Percentiles rank a stretch among this genome's conserved stretches.
Conservation (phyloP, 2,113 vertebrate genomes). For the Bathybates hornii region DNA sequence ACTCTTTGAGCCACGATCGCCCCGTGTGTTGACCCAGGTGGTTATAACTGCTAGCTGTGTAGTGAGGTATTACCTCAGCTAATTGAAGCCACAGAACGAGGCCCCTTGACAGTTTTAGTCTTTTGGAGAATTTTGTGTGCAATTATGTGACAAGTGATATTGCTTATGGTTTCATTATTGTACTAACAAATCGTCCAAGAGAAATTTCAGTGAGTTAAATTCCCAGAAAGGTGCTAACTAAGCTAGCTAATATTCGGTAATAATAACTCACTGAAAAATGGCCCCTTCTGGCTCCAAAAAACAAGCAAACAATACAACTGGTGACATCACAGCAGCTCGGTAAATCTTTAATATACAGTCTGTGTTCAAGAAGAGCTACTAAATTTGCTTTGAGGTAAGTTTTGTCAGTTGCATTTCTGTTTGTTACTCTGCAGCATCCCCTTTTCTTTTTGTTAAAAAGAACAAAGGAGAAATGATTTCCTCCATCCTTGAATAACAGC, state of each 20-base stretch:
- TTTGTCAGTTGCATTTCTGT: background rate
- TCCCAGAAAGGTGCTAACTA: background rate
- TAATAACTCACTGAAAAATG: background rate
- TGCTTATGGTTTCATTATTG: background rate
- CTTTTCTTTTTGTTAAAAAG: background rate
- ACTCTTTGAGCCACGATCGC: background rate
- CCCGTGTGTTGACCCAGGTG: background rate
- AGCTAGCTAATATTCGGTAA: background rate
- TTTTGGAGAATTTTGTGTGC: background rate
- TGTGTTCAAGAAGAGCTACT: background rate
- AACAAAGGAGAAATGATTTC: background rate
- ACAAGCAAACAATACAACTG: background rate
- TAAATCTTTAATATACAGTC: background rate
- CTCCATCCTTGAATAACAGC: background rate
- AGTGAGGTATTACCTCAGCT: background rate
- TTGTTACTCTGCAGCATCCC: background rate
- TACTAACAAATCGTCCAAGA: background rate
- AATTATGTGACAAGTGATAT: background rate
- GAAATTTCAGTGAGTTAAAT: background rate
- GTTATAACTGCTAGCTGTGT: background rate
- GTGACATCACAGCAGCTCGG: background rate
- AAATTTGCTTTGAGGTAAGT: background rate
- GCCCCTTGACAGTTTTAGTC: background rate
- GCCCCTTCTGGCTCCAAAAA: background rate
- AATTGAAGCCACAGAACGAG: background rate